Evolutionary conservation across 2,113 vertebrate genomes (phyloP), one percentile per base, ranked within the genome.

Genomic region (Edolisoma coerulescens): DNA sequence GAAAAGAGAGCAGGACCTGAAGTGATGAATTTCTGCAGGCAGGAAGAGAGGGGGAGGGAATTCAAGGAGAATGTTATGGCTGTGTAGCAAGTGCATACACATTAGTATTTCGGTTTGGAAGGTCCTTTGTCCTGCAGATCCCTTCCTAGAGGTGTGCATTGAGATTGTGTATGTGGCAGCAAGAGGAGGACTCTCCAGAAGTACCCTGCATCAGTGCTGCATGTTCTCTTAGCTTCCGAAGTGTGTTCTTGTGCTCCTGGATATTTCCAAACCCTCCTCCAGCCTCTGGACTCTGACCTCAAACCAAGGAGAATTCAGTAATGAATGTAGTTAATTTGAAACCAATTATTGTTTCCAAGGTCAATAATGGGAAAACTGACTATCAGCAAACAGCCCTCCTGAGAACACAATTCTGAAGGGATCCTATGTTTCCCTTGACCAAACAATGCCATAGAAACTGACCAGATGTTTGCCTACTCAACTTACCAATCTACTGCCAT

Each of bases 241-340:
- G 28, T 23, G 20, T 53, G 39, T 74, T 87, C 52, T 50, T 47
- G 21, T 67, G 21, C 69, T 89, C 49, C 70, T 87, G 53, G 53
- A 8, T 73, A 56, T 82, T 94, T 76, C 69, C 59, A 95, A 90
- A 76, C 61, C 5, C 7, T 89, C 28, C 44, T 67, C 56, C 42
- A 82, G 57, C 37, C 53, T 80, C 63, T 87, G 78, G 78, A 93
- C 85, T 95, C 75, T 80, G 82, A 87, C 53, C 61, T 76, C 37
- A 69, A 87, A 83, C 26, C 0, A 5, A 95, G 70, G 35, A 89
- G 68, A 87, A 74, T 56, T 90, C 83, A 67, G 27, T 67, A 71
- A 63, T 75, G 54, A 75, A 77, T 47, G 47, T 5, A 93, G 71
- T 89, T 95, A 77, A 81, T 87, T 95, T 89, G 93, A 96, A 90